Conservation (phyloP, 2,888 invertebrate species). For the Blomia tropicalis region DNA sequence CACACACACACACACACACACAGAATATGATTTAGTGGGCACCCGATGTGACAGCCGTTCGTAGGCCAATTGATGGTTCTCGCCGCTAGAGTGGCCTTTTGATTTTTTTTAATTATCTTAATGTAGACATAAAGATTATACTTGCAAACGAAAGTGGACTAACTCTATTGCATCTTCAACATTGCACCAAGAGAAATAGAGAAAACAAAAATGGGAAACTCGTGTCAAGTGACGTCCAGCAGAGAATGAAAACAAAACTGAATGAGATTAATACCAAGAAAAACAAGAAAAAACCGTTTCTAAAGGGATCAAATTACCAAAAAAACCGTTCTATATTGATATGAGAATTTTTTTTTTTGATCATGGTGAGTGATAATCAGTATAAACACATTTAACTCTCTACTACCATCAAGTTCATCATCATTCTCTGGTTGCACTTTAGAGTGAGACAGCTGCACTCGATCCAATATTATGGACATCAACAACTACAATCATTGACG, state of each 20-base stretch:
- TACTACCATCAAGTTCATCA: too few relatives aligned
- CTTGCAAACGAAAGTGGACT: background rate
- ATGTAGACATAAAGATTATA: slow-evolving; percentile 14
- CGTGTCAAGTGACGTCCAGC: background rate
- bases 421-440: too few relatives aligned
- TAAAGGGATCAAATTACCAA: too few relatives aligned
- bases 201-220: background rate
- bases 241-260: background rate
- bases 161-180: background rate
- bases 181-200: background rate
- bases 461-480: too few relatives aligned
- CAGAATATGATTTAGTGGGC: slow-evolving; percentile 8
- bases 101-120: slow-evolving; percentile 12
- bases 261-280: too few relatives aligned
- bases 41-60: background rate
- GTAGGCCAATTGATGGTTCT: background rate
- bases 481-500: background rate
- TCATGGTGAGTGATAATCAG: too few relatives aligned
- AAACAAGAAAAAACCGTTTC: too few relatives aligned
- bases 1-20: background rate
- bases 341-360: too few relatives aligned
- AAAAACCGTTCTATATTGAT: too few relatives aligned
- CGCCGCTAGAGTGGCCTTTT: background rate
- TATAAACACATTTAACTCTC: background rate
- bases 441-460: slow-evolving; percentile 2